Conservation (phyloP, 2,113 vertebrate genomes). For the Mus spicilegus region DNA sequence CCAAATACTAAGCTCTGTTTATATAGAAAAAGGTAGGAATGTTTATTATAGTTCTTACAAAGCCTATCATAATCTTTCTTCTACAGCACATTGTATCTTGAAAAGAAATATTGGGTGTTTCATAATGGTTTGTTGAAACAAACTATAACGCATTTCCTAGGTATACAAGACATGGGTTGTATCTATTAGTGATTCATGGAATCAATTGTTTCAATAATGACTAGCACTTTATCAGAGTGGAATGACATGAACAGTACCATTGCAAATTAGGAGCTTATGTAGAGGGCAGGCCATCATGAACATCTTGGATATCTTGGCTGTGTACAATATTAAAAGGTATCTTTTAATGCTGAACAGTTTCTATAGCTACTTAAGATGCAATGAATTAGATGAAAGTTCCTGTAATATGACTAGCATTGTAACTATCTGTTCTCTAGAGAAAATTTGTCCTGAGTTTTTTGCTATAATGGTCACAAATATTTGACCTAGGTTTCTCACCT, state of each 20-base stretch:
- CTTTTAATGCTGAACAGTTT: neutral
- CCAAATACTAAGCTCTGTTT: neutral
- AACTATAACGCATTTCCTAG: neutral
- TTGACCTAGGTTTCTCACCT: neutral
- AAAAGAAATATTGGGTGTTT: conserved; percentile 33
- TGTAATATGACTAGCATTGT: neutral
- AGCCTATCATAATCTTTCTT: neutral
- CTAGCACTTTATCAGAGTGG: conserved; percentile 34
- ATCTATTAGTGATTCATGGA: neutral
- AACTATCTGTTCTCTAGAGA: neutral
- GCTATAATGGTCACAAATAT: neutral
- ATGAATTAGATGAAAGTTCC: neutral
- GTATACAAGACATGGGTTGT: neutral
- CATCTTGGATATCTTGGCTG: neutral
- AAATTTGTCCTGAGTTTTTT: neutral
- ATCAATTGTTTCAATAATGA: neutral
- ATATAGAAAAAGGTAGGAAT: neutral
- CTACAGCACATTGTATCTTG: neutral
- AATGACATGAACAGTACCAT: neutral
- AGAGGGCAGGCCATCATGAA: neutral
- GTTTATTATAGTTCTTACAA: neutral
- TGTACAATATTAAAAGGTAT: neutral
- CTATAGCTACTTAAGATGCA: neutral
- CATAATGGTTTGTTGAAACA: conserved; percentile 10
- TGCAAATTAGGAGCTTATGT: neutral